Evolutionary conservation across 2,888 invertebrate species (phyloP), one percentile per base, ranked within the genome.

Genomic region (Melanchra persicariae): DNA sequence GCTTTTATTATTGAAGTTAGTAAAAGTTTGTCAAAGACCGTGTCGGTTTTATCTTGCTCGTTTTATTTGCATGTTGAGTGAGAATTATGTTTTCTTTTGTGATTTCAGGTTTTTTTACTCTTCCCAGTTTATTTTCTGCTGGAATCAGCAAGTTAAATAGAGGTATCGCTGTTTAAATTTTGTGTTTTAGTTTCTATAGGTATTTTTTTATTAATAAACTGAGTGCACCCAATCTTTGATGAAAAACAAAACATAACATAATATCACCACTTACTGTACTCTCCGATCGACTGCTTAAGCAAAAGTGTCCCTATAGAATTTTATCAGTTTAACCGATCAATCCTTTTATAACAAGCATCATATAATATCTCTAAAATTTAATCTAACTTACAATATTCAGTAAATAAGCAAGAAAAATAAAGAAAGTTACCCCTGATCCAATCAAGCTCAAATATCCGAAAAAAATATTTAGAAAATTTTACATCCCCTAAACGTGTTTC

Each of bases 1-100:
- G 82, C 82, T 82, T 84, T 82, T 73, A 79, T 81, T 72, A 72
- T 66, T 69, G 68, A 84, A 84, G 60, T 82, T 82, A 55, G 67
- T 81, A 78, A 81, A 83, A 82, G 70, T 82, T 84, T 74, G 69
- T 82, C 82, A 68, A 68, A 79, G 78, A 79, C 73, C 64, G 62
- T 73, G 65, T 64, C 54, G 82, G 67, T 73, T 82, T 79, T 82
- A 79, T 79, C 82, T 77, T 51, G 40, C 49, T 10, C 54, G 64
- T 73, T 82, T 79, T 82, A 79, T 82, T 73, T 68, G 82, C 64
- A 59, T 68, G 52, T 57, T 81, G 52, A 69, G 40, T 69, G 52
- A 70, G 59, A 70, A 60, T 60, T 68, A 63, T 80, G 40, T 49
- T 51, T 26, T 57, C 37, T 45, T 62, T 72, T 34, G 58, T 63